Percentiles rank a stretch among this genome's conserved stretches.
These are phyloP conservation scores for Lasioglossum malachurum DNA, from an alignment of 2,888 invertebrate species.

Conservation along the genomic window DNA sequence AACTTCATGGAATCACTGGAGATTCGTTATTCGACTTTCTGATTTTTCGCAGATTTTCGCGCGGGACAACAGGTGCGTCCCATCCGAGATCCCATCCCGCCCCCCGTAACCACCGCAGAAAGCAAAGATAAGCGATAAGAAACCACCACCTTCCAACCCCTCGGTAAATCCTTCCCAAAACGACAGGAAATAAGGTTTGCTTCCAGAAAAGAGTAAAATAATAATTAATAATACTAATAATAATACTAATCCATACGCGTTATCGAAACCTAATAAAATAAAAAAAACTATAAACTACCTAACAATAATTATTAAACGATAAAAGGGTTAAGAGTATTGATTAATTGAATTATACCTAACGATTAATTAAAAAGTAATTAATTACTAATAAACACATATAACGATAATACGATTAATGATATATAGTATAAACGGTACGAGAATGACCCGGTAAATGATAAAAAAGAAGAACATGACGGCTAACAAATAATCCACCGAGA, in stretches of 20 bases:
- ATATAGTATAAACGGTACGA: conserved; percentile 77
- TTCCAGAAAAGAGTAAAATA: conserved; percentile 75
- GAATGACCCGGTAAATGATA: conserved; percentile 73
- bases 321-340: conserved; percentile 82
- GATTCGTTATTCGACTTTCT: conserved; percentile 78
- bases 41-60: conserved; percentile 82
- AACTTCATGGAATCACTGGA: conserved; percentile 66
- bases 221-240: conserved; percentile 49
- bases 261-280: conserved; percentile 80
- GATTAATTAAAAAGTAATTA: conserved; percentile 79
- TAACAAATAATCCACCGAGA: conserved; percentile 83
- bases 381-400: conserved; percentile 76
- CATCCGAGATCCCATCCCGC: conserved; percentile 72
- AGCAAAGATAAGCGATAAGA: conserved; percentile 47
- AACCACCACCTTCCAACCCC: conserved; percentile 62
- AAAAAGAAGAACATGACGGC: conserved; percentile 76
- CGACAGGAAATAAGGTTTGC: conserved; percentile 79
- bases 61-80: conserved; percentile 81
- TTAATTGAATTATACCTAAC: conserved; percentile 81
- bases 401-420: conserved; percentile 80
- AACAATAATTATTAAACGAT: conserved; percentile 83
- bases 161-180: conserved; percentile 65
- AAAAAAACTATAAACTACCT: conserved; percentile 82
- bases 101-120: conserved; percentile 63
- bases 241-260: conserved; percentile 78